These are phyloP conservation scores for Phainopepla nitens DNA, from an alignment of 2,113 vertebrate genomes.

Conservation along the genomic window DNA sequence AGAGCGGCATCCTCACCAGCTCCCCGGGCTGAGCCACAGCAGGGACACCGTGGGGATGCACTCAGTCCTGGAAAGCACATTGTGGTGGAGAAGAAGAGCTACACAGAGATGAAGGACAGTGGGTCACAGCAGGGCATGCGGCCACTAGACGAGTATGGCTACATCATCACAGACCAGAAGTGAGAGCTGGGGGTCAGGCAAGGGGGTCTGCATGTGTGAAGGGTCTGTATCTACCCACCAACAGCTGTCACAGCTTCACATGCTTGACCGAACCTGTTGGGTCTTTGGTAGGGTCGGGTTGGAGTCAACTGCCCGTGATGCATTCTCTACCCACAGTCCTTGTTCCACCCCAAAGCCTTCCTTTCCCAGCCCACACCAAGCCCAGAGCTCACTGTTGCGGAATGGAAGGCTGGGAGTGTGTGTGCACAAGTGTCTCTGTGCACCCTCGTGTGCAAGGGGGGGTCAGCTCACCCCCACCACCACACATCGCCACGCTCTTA, in stretches of 20 bases:
- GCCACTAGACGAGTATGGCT: conserved; percentile 86
- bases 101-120: not conserved
- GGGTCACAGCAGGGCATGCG: not conserved
- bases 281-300: not conserved
- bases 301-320: not conserved
- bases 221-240: not conserved
- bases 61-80: not conserved
- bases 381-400: not conserved
- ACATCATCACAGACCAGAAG: conserved; percentile 93
- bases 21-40: not conserved
- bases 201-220: not conserved
- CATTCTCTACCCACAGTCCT: not conserved
- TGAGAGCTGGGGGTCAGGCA: conserved; percentile 50
- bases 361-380: not conserved
- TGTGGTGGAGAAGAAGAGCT: conserved; percentile 44
- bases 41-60: fast-evolving
- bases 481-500: fast-evolving
- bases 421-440: not conserved
- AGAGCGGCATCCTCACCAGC: not conserved
- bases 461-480: not conserved
- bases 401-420: not conserved
- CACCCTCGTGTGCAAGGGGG: fast-evolving
- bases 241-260: not conserved
- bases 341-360: not conserved
- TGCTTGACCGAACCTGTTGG: not conserved